Evolutionary conservation across 2,113 vertebrate genomes (phyloP).

Genomic region (Protobothrops flavoviridis): DNA sequence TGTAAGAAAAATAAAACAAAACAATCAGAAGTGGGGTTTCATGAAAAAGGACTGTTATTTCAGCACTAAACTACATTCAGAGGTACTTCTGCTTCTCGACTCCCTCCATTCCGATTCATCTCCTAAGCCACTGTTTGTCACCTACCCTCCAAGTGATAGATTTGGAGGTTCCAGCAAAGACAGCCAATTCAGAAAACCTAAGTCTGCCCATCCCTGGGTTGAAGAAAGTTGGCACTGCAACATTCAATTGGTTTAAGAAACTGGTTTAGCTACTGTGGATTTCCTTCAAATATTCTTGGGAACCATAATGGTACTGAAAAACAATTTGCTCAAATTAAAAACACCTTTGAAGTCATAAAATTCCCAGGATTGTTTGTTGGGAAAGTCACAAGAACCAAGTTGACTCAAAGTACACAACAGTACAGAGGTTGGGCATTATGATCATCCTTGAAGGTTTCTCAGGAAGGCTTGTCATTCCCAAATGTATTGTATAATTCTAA

Average conservation of each 20-base stretch:
- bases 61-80: background rate
- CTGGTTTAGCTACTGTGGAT: background rate
- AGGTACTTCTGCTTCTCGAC: background rate
- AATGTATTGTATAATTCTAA: too few species aligned
- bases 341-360: background rate
- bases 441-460: background rate
- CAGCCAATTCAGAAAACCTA: background rate
- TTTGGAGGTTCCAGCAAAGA: background rate
- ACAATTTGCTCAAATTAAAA: background rate
- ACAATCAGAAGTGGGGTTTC: background rate
- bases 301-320: background rate
- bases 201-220: background rate
- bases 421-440: background rate
- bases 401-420: background rate
- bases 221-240: background rate
- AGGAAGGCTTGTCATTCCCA: background rate
- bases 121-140: too few species aligned
- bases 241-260: background rate
- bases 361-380: background rate
- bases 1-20: background rate
- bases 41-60: background rate
- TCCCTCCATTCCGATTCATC: background rate
- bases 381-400: background rate
- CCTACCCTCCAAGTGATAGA: background rate
- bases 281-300: background rate